phyloP scores from a whole-genome alignment of 2,888 invertebrate species.

The Norana najaformis region DNA sequence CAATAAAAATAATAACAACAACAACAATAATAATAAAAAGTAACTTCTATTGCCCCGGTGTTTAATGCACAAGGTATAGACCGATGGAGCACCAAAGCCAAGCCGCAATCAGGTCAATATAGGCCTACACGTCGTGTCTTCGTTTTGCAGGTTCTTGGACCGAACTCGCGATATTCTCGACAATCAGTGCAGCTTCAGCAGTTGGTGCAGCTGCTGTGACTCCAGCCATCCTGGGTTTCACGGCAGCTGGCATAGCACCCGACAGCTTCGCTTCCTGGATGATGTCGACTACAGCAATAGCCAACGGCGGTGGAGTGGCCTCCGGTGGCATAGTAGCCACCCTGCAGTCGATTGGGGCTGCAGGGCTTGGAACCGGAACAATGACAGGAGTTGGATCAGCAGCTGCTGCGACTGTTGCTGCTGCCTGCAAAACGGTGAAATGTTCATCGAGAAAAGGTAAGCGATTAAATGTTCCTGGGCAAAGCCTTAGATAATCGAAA shows the following conservation, averaged over 20 bases:
- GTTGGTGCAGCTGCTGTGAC: conserved; percentile 19
- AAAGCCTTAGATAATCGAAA: too few relatives aligned
- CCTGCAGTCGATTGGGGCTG: conserved; percentile 26
- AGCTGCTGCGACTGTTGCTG: neutral
- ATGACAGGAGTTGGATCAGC: neutral
- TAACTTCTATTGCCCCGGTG: too few relatives aligned
- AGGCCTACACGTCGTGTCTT: too few relatives aligned
- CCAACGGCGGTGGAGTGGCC: conserved; percentile 26
- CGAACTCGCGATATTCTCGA: too few relatives aligned
- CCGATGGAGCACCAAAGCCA: too few relatives aligned
- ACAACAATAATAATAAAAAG: too few relatives aligned
- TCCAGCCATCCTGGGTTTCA: neutral
- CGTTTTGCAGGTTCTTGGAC: too few relatives aligned
- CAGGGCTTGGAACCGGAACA: neutral
- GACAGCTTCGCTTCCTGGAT: neutral
- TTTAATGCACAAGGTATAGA: too few relatives aligned
- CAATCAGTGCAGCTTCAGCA: neutral
- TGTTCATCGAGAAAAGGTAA: neutral
- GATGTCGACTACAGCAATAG: neutral
- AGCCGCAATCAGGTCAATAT: too few relatives aligned
- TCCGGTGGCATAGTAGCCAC: conserved; percentile 25
- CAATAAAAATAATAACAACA: too few relatives aligned
- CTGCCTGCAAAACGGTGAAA: neutral
- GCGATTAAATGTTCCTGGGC: neutral
- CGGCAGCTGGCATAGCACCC: conserved; percentile 4